Evolutionary conservation across 2,888 invertebrate genomes (phyloP).

Genomic region (Dasysyrphus albostriatus): DNA sequence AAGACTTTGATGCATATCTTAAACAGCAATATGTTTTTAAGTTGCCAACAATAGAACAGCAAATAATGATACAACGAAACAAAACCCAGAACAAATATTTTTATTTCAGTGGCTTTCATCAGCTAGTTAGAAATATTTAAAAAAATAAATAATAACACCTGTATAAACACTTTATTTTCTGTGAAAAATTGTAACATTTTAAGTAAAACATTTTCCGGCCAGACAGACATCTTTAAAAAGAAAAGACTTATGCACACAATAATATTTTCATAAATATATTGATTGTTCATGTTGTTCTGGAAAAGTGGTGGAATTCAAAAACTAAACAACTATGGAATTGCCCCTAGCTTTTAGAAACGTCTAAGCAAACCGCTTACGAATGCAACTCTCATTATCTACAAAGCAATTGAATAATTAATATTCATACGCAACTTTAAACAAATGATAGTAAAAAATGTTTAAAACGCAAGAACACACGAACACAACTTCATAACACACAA

Average conservation of each 20-base stretch:
- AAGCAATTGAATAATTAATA: slow-evolving; percentile 17
- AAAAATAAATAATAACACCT: slow-evolving; percentile 16
- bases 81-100: slow-evolving; percentile 17
- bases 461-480: slow-evolving; percentile 13
- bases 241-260: slow-evolving; percentile 58
- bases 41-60: slow-evolving; percentile 5
- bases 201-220: slow-evolving; percentile 63
- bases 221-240: slow-evolving; percentile 54
- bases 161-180: slow-evolving; percentile 30
- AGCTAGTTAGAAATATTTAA: slow-evolving; percentile 11
- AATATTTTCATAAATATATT: slow-evolving; percentile 29
- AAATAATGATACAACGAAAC: slow-evolving; percentile 53
- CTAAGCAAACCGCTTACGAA: neutral
- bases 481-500: slow-evolving; percentile 47
- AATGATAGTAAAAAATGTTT: slow-evolving; percentile 21
- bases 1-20: slow-evolving; percentile 28
- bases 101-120: slow-evolving; percentile 24
- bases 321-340: slow-evolving; percentile 56
- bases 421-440: slow-evolving; percentile 8
- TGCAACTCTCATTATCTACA: slow-evolving; percentile 1
- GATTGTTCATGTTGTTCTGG: slow-evolving; percentile 27
- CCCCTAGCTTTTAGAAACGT: slow-evolving; percentile 29
- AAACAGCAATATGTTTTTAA: slow-evolving; percentile 26
- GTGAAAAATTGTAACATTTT: slow-evolving; percentile 13
- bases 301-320: slow-evolving; percentile 37